Conservation (phyloP, 2,113 vertebrate genomes). For the Procavia capensis region DNA sequence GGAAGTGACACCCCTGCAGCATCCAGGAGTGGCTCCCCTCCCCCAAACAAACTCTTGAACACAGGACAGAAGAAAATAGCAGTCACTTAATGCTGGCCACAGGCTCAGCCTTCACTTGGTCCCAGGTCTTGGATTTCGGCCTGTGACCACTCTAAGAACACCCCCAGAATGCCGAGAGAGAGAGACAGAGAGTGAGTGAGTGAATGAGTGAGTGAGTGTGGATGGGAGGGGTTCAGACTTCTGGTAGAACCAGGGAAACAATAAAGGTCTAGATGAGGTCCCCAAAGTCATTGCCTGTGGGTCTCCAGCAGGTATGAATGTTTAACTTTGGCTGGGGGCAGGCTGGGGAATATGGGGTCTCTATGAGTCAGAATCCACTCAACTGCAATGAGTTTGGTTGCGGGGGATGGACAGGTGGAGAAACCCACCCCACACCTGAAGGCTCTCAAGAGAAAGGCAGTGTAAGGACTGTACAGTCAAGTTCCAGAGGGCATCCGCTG, state of each 20-base stretch:
- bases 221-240: not conserved
- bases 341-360: too few relatives aligned
- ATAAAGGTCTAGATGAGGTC: not conserved
- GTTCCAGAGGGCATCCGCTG: not conserved
- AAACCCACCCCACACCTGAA: fast-evolving
- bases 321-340: not conserved
- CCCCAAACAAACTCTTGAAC: not conserved
- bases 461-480: not conserved
- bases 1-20: too few relatives aligned
- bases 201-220: too few relatives aligned
- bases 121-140: not conserved
- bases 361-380: too few relatives aligned
- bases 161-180: too few relatives aligned
- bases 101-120: not conserved
- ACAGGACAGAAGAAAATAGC: not conserved
- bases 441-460: not conserved
- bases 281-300: not conserved
- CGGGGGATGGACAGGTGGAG: not conserved
- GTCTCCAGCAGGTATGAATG: not conserved
- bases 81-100: not conserved
- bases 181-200: too few relatives aligned
- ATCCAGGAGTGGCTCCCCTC: not conserved
- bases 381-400: too few relatives aligned
- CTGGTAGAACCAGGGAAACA: not conserved
- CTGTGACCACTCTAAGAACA: not conserved